Evolutionary conservation across 2,797 vertebrate species (phyloP), one percentile per base, ranked within the genome.

Genomic region (Thunnus albacares): DNA sequence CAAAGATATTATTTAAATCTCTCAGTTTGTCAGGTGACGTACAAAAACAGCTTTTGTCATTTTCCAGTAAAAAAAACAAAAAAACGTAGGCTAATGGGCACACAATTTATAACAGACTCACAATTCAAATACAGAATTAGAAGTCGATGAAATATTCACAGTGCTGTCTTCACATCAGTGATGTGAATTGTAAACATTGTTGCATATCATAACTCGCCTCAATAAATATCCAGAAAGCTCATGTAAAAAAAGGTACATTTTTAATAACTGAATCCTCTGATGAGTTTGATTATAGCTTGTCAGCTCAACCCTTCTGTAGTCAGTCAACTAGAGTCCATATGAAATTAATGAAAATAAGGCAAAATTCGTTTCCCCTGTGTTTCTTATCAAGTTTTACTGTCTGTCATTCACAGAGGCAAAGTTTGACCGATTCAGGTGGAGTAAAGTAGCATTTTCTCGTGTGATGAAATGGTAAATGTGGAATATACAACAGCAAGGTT

Each of bases 141-240:
- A 91, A 80, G 85, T 89, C 62, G 20, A 86, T 89, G 70, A 90
- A 88, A 86, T 86, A 90, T 94, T 94, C 93, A 95, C 94, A 95
- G 93, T 95, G 91, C 64, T 91, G 86, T 78, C 79, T 89, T 92
- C 90, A 95, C 93, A 93, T 78, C 85, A 53, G 66, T 56, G 73
- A 89, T 76, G 92, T 92, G 87, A 92, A 87, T 77, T 90, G 92
- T 95, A 93, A 95, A 94, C 93, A 91, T 87, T 64, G 80, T 94
- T 93, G 92, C 91, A 93, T 91, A 91, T 90, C 56, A 62, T 77
- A 89, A 80, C 73, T 88, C 84, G 75, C 67, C 65, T 81, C 63
- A 82, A 92, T 89, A 94, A 92, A 94, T 93, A 93, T 57, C 90
- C 63, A 90, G 55, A 70, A 35, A 77, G 84, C 52, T 12, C 41